phyloP scores from a whole-genome alignment of 64 coral and sea anemone genomes.

The Montipora foliosa region DNA sequence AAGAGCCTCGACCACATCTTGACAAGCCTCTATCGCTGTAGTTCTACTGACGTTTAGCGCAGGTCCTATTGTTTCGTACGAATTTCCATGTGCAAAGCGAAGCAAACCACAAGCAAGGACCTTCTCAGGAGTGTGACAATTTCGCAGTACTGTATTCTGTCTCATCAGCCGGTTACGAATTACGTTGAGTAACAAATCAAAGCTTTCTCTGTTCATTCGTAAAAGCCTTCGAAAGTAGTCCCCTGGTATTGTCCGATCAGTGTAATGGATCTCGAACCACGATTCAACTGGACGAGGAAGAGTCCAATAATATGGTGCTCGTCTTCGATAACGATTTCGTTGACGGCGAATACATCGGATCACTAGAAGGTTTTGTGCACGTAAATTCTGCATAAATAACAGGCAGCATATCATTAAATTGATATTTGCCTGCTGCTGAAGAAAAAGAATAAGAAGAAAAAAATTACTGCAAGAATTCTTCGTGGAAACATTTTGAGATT shows the following conservation, averaged over 20 bases:
- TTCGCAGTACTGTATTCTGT: slow-evolving; percentile 52
- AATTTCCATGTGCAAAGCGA: slow-evolving; percentile 1
- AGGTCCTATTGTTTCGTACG: slow-evolving; percentile 4
- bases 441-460: slow-evolving; percentile 33
- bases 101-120: slow-evolving; percentile 3
- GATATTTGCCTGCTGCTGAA: slow-evolving; percentile 37
- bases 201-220: slow-evolving; percentile 44
- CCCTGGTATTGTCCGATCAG: slow-evolving; percentile 34
- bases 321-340: slow-evolving; percentile 42
- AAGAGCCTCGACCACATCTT: slow-evolving; percentile 13
- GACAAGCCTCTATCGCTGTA: slow-evolving; percentile 25
- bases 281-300: slow-evolving; percentile 46
- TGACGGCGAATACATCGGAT: slow-evolving; percentile 31
- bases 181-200: slow-evolving; percentile 28
- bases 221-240: slow-evolving; percentile 45
- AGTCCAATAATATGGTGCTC: slow-evolving; percentile 46
- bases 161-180: slow-evolving; percentile 1
- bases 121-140: slow-evolving; percentile 30
- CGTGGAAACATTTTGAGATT: slow-evolving; percentile 24
- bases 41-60: slow-evolving; percentile 16
- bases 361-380: slow-evolving; percentile 26
- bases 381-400: slow-evolving; percentile 44
- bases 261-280: slow-evolving; percentile 53
- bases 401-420: slow-evolving; percentile 45
- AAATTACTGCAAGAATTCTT: slow-evolving; percentile 10